Base-by-base conservation (phyloP, 2,888 invertebrate genomes). In the Uropetala carovei region DNA sequence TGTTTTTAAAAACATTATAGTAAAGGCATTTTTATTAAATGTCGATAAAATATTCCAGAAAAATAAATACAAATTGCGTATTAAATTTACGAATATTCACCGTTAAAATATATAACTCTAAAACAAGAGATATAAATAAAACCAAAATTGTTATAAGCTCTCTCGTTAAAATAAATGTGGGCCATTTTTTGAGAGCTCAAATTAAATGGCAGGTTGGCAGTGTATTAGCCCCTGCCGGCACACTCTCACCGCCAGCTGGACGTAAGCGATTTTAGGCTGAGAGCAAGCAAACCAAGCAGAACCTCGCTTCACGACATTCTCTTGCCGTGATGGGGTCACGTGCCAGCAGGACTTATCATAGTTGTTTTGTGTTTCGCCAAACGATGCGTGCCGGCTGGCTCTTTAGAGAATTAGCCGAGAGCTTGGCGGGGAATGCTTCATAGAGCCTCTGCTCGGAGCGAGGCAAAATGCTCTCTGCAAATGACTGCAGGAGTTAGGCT, bases 291-390 rank as follows among this genome's bases (percentile, higher is more conserved):
- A 43, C 43, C 43, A 43, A 43, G 18, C 18, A 8, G 18, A 75
- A 75, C 10, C 22, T 18, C 13, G 60, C 60, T 27, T 4, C 75
- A 75, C 75, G 75, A 75, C 75, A 75, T 75, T 75, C 75, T 27
- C 60, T 60, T 16, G 18, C 18, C 75, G 75, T 75, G 75, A 22
- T 22, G 22, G 68, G 68, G 75, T 75, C 75, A 75, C 75, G 75
- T 27, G 75, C 75, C 75, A 13, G 14, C 22, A 75, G n/a, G 22
- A 27, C 0, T n/a, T n/a, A 10, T 22, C 22, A 27, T 27, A 22
- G 22, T 75, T 75, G 75, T 75, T 75, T 75, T 75, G 75, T 75
- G 75, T 75, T 75, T 75, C 27, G 75, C 27, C 27, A 75, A 75
- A 18, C 75, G 75, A 75, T 75, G 75, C 27, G 22, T 75, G 43